Conservation (phyloP, 2,113 vertebrate genomes). For the human region GRCh38 chr11:3615501-3616000, state of each 20-base stretch:
- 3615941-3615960: background rate
- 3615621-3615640: conserved; percentile 39
- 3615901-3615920: background rate
- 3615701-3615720: background rate
- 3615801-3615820: conserved; percentile 60
- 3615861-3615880: background rate
- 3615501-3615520: background rate
- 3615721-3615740: background rate
- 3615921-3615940: background rate
- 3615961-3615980: background rate
- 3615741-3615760: background rate
- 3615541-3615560: background rate
- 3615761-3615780: background rate
- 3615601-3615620: background rate
- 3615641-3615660: conserved; percentile 45
- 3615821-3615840: conserved; percentile 57
- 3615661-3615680: conserved; percentile 70
- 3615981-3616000: background rate
- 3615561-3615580: background rate
- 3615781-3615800: background rate
- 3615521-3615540: background rate
- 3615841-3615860: background rate
- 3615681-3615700: conserved; percentile 51
- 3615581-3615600: conserved; percentile 46
- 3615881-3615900: background rate